These are phyloP conservation scores for Ciconia nigra DNA, from an alignment of 2,797 vertebrate genomes.

Conservation along the genomic window DNA sequence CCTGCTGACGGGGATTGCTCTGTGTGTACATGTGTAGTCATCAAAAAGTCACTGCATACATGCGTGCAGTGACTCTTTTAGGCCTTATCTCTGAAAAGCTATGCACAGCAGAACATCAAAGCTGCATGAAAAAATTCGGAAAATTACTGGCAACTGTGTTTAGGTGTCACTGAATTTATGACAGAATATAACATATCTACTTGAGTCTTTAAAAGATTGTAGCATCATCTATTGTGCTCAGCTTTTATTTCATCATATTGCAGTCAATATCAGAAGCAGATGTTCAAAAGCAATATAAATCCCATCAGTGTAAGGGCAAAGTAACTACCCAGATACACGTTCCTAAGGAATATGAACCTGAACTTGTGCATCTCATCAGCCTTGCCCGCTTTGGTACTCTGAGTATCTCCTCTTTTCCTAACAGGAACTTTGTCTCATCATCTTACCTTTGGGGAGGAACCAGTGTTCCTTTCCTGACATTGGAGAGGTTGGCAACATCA, in stretches of 20 bases:
- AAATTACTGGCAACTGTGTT: neutral
- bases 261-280: neutral
- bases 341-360: neutral
- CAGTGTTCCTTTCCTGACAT: neutral
- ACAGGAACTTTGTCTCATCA: neutral
- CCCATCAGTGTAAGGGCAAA: neutral
- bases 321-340: neutral
- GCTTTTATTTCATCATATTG: neutral
- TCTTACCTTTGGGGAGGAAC: neutral
- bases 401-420: neutral
- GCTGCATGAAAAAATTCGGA: neutral
- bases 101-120: neutral
- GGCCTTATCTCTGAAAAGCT: neutral
- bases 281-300: neutral
- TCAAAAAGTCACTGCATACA: fast-evolving
- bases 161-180: neutral
- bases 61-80: neutral
- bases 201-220: neutral
- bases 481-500: neutral
- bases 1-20: neutral
- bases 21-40: neutral
- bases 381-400: neutral
- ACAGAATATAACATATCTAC: neutral
- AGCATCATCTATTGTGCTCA: neutral
- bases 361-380: neutral